Evolutionary conservation across 2,888 invertebrate species (phyloP), one percentile per base, ranked within the genome.

Genomic region (Frankliniella intonsa): DNA sequence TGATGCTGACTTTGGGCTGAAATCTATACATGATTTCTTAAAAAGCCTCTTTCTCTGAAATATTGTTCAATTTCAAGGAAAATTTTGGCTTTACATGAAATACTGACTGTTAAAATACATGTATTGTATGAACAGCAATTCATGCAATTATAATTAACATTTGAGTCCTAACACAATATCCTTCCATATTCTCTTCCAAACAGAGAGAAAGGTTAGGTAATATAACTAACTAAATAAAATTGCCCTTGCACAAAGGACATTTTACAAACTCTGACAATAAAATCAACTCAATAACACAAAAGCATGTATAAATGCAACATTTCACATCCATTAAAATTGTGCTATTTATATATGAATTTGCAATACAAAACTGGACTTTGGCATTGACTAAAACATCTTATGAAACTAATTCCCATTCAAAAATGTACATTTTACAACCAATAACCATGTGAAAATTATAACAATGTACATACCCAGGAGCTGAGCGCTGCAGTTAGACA

Each of bases 351-450:
- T 12, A 76, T 76, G 69, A 25, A 76, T 76, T 76, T 76, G 69
- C 69, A 76, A 76, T 76, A 76, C 69, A 76, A 76, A 76, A 76
- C 69, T 76, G 69, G 69, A 76, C 69, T 76, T 76, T 76, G 69
- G 69, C 69, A 76, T 76, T 76, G 69, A 76, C 69, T 76, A 76
- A 25, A 76, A 76, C 69, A 76, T 76, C 22, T 76, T 19, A 19
- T 12, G 25, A 76, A 22, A 76, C 69, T 76, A 76, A 22, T 25
- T 25, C 69, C 12, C 69, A 76, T 22, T 25, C 25, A 25, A 11
- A 25, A 76, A 76, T 76, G 69, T 76, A 76, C 69, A 76, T 76
- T 25, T 76, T 76, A 76, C 69, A 76, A 76, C 69, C 69, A 25
- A 25, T 76, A 76, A 76, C 69, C 69, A 76, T 38, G 25, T 25